A percentile compares a stretch with the other conserved stretches of the same genome.
phyloP scores from a whole-genome alignment of 1,140 invertebrate genomes.

The Oedothorax gibbosus region DNA sequence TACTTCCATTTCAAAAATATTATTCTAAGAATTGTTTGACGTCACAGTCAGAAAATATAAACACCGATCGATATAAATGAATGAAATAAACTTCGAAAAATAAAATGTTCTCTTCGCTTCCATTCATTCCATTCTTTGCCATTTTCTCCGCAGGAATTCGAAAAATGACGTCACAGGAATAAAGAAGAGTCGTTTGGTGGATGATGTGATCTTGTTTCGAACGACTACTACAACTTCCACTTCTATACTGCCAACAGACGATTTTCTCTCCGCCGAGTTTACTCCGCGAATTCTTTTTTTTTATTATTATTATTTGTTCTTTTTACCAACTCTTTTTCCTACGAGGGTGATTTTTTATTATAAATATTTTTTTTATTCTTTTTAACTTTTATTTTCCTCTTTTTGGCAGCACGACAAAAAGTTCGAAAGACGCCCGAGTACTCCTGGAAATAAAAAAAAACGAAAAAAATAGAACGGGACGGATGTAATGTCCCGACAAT shows the following conservation, averaged over 20 bases:
- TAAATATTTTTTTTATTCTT: conserved; percentile 12
- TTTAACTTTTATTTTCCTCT: no score
- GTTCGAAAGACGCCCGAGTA: conserved; percentile 45
- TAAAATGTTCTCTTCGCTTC: neutral
- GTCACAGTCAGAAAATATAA: neutral
- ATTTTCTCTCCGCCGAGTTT: neutral
- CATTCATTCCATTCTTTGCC: neutral
- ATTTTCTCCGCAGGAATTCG: neutral
- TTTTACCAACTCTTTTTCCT: conserved; percentile 24
- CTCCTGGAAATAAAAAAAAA: conserved; percentile 26
- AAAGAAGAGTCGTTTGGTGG: conserved; percentile 21
- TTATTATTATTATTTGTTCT: conserved; percentile 10
- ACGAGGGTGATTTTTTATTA: neutral
- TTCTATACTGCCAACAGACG: conserved; percentile 18
- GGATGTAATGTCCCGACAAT: conserved; percentile 45
- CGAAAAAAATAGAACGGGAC: neutral
- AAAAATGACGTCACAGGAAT: conserved; percentile 44
- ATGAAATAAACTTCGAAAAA: neutral
- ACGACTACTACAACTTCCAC: conserved; percentile 40
- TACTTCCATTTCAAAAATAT: no score
- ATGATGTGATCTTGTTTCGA: conserved; percentile 55
- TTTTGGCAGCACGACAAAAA: conserved; percentile 56
- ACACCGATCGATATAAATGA: conserved; percentile 3
- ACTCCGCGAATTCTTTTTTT: neutral
- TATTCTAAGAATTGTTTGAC: no score